A percentile compares a stretch with the other conserved stretches of the same genome.
Evolutionary conservation across 92 coral and sea anemone species (phyloP).

Genomic region (Porites lobata): DNA sequence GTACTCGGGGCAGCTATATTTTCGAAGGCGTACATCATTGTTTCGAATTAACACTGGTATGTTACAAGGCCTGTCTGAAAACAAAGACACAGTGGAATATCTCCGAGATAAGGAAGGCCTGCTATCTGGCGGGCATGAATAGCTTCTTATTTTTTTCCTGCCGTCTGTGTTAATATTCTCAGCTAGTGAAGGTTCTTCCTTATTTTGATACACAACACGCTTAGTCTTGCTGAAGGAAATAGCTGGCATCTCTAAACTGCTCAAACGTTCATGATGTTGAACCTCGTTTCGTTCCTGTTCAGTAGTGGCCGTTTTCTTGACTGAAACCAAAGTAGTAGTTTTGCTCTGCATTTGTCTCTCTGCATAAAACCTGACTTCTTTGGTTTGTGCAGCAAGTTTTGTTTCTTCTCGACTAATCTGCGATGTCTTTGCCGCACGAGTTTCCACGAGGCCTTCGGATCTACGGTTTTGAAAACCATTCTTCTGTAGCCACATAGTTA

Average conservation of each 20-base stretch:
- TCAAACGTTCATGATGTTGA: not conserved
- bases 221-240: not conserved
- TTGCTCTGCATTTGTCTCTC: not conserved
- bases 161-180: not conserved
- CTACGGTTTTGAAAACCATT: not conserved
- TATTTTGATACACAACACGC: not conserved
- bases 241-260: not conserved
- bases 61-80: slow-evolving; percentile 25
- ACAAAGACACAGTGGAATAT: slow-evolving; percentile 10
- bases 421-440: not conserved
- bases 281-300: not conserved
- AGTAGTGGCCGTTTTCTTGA: not conserved
- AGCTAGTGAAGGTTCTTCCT: not conserved
- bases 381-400: not conserved
- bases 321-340: not conserved
- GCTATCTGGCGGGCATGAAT: not conserved
- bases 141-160: not conserved
- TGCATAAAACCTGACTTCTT: not conserved
- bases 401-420: not conserved
- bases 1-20: slow-evolving; percentile 67
- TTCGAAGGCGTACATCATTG: slow-evolving; percentile 56
- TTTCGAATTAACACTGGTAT: slow-evolving; percentile 64
- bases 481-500: slow-evolving; percentile 5
- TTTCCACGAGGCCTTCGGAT: not conserved
- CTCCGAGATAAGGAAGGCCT: slow-evolving; percentile 13